These are phyloP conservation scores for Garra rufa DNA, from an alignment of 2,113 vertebrate genomes.

Conservation along the genomic window DNA sequence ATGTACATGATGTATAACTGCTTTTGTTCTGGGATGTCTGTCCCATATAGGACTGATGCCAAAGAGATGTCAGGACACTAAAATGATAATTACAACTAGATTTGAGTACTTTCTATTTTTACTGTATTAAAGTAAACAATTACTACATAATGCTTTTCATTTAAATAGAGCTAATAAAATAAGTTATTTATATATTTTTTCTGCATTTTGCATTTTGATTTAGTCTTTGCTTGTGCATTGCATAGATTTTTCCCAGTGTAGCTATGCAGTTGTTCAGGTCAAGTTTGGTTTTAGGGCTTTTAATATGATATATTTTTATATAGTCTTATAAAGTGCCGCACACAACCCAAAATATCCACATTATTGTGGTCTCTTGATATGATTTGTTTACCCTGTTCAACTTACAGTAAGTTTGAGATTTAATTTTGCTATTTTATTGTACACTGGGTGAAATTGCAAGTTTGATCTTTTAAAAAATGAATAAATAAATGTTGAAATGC, in stretches of 20 bases:
- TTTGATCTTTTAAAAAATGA: background rate
- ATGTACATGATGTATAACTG: background rate
- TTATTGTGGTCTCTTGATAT: background rate
- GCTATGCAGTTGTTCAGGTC: background rate
- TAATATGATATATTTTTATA: too few relatives aligned
- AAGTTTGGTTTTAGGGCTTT: background rate
- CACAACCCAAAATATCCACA: background rate
- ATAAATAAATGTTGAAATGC: too few relatives aligned
- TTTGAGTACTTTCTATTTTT: background rate
- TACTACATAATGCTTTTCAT: background rate
- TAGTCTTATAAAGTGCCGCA: too few relatives aligned
- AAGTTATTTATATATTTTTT: too few relatives aligned
- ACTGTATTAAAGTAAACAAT: background rate
- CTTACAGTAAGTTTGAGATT: background rate
- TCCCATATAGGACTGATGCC: too few relatives aligned
- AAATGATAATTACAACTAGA: background rate
- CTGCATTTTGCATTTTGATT: too few relatives aligned
- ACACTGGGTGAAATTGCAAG: background rate
- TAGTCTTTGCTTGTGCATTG: too few relatives aligned
- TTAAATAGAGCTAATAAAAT: background rate
- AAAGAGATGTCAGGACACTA: too few relatives aligned
- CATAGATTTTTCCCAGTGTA: too few relatives aligned
- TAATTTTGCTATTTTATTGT: background rate
- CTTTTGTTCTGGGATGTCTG: background rate
- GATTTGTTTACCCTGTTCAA: background rate